Evolutionary conservation across 2,797 vertebrate genomes (phyloP), one percentile per base, ranked within the genome.

Genomic region (Rhynchonycteris naso): DNA sequence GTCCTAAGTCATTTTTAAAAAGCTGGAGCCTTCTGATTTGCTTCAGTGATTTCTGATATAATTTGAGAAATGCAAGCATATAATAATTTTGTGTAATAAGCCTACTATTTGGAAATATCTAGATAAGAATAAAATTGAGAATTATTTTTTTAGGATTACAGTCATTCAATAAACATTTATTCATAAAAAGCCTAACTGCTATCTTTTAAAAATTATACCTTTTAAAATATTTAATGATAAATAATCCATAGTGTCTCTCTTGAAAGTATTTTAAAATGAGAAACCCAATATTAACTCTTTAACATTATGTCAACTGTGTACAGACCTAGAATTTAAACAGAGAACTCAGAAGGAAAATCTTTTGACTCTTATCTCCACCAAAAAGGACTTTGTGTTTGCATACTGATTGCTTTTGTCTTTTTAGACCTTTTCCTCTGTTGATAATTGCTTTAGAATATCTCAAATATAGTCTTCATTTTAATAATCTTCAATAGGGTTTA

Each of bases 111-210:
- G 4, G 7, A 81, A 93, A 80, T 76, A 84, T 43, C 15, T 35
- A 85, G 52, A 52, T 90, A 75, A 63, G 30, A 63, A 43, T 74
- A 81, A 81, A 90, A 69, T 56, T 35, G 14, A 21, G 7, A 9
- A 54, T 50, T 65, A 66, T 56, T 72, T 75, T 75, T 71, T 54
- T 71, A 58, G 26, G 43, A 71, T 80, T 74, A 50, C 7, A 88
- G 66, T 68, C 24, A 74, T 33, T 85, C 68, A 91, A 76, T 28
- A 91, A 88, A 61, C 10, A 84, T 52, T 88, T 84, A 61, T 90
- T 82, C 26, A 72, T 54, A 30, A 54, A 94, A 85, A 59, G 30
- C 5, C n/a, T 81, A 50, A 84, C 14, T 59, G 35, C 16, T 65
- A 11, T 58, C 18, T 85, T 65, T 92, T 69, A 81, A 78, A 9